These are phyloP conservation scores for Enteromius trimaculatus DNA, from an alignment of 2,797 vertebrate species.

Conservation along the genomic window DNA sequence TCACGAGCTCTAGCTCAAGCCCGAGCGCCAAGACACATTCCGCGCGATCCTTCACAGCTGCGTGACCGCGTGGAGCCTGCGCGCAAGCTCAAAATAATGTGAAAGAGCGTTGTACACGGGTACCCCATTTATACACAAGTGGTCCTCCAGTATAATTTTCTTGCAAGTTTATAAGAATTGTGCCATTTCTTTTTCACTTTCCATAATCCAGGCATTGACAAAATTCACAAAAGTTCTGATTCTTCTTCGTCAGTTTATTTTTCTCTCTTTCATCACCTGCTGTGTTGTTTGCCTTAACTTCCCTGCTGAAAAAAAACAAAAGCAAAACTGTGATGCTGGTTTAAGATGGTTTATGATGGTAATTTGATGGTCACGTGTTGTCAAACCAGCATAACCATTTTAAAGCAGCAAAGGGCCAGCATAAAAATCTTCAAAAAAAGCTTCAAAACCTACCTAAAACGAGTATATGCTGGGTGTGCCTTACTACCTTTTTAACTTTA, in stretches of 20 bases:
- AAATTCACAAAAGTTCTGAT: neutral
- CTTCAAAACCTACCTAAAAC: too few relatives aligned
- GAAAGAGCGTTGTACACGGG: neutral
- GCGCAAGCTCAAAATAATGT: neutral
- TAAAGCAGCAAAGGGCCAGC: too few relatives aligned
- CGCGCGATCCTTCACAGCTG: constrained; percentile 11
- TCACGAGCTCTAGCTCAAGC: neutral
- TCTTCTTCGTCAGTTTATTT: neutral
- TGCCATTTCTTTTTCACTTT: too few relatives aligned
- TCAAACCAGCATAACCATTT: too few relatives aligned
- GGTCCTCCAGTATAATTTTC: neutral
- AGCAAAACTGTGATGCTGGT: too few relatives aligned
- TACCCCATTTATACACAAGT: too few relatives aligned
- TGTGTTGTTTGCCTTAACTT: too few relatives aligned
- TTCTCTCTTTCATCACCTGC: neutral
- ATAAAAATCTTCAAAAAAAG: too few relatives aligned
- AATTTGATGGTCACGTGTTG: too few relatives aligned
- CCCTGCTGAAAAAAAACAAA: too few relatives aligned
- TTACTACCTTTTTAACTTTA: neutral
- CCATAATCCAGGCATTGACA: neutral
- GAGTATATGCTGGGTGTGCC: too few relatives aligned
- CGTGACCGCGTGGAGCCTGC: neutral
- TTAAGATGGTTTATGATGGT: too few relatives aligned
- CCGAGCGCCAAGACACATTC: constrained; percentile 10
- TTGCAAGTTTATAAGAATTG: neutral